These are phyloP conservation scores for Lepilemur ruficaudatus DNA, from an alignment of 2,797 vertebrate species.

Conservation along the genomic window DNA sequence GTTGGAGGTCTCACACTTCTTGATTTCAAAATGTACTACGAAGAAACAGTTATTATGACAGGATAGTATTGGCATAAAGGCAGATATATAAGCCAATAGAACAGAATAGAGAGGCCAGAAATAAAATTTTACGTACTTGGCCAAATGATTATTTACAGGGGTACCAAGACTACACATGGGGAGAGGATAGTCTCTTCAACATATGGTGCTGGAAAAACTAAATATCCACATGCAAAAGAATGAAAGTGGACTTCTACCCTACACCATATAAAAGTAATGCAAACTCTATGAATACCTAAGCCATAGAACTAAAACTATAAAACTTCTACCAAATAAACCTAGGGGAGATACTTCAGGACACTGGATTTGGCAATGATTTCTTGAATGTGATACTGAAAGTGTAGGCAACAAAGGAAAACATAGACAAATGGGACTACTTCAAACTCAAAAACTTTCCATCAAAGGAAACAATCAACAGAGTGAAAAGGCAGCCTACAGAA, in stretches of 20 bases:
- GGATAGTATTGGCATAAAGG: neutral
- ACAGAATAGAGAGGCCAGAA: neutral
- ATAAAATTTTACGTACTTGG: neutral
- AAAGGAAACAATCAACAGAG: neutral
- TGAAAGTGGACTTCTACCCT: neutral
- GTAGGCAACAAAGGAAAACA: neutral
- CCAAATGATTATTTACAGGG: neutral
- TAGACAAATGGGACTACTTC: neutral
- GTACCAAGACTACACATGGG: neutral
- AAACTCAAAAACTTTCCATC: neutral
- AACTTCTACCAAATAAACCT: neutral
- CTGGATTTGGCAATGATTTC: neutral
- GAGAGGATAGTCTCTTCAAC: neutral
- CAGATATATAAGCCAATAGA: neutral
- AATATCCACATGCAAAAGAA: neutral
- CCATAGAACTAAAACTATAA: neutral
- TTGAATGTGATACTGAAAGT: neutral
- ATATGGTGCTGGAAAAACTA: neutral
- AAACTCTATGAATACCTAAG: neutral
- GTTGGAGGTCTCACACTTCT: neutral
- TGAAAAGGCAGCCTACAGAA: neutral
- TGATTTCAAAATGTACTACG: neutral
- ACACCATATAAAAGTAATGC: neutral
- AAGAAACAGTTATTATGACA: neutral
- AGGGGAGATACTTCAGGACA: neutral